These are phyloP conservation scores for Drosophila niveifrons DNA, from an alignment of 2,888 invertebrate genomes.

Conservation along the genomic window DNA sequence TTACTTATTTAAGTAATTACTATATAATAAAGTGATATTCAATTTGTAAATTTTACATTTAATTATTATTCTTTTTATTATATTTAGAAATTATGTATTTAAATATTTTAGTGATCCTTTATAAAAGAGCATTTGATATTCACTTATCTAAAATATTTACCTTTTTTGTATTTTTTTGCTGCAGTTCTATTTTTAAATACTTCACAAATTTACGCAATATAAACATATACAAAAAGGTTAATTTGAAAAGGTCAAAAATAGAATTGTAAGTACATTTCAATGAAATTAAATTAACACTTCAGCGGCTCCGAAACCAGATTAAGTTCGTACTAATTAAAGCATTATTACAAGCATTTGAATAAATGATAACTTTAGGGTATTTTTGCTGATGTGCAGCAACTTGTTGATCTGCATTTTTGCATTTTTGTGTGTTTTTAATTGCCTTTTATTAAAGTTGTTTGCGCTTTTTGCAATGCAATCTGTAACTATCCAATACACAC, in stretches of 20 bases:
- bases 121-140: not conserved
- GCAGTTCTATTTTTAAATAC: not conserved
- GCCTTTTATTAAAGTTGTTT: not conserved
- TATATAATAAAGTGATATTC: no score
- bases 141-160: not conserved
- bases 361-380: constrained; percentile 1
- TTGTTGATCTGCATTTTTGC: constrained; percentile 3
- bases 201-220: not conserved
- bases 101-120: no score
- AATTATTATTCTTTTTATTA: not conserved
- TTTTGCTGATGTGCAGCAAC: not conserved
- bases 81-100: not conserved
- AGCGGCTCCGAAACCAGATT: not conserved
- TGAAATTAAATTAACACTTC: not conserved
- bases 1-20: not conserved
- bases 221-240: not conserved
- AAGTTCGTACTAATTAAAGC: not conserved
- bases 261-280: not conserved
- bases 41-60: not conserved
- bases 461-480: not conserved
- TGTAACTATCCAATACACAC: not conserved
- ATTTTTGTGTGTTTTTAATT: constrained; percentile 9
- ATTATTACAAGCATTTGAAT: not conserved
- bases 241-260: not conserved
- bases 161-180: not conserved